phyloP scores from a whole-genome alignment of 1,140 invertebrate species.

The Lepidotrigona ventralis region DNA sequence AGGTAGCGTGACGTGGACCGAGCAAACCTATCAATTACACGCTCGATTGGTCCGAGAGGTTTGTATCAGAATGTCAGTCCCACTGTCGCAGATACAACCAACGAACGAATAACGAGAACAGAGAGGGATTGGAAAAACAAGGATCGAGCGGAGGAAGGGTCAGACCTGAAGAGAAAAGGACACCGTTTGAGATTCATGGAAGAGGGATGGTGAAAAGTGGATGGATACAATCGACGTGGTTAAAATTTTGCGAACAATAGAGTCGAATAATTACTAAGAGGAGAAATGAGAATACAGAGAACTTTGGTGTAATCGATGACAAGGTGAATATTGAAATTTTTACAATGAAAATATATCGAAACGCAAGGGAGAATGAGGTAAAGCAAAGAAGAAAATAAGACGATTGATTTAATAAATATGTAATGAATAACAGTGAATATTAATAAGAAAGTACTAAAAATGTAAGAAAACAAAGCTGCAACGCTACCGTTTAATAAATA shows the following conservation, averaged over 20 bases:
- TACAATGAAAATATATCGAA: too few species aligned
- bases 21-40: constrained; percentile 37
- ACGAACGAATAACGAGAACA: neutral
- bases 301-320: too few species aligned
- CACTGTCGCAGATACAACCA: constrained; percentile 17
- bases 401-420: too few species aligned
- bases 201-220: neutral
- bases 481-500: too few species aligned
- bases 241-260: neutral
- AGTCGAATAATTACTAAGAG: neutral
- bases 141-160: neutral
- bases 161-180: neutral
- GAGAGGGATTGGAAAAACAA: neutral
- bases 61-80: constrained; percentile 36
- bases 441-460: too few species aligned
- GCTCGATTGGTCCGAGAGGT: constrained; percentile 35
- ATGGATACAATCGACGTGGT: neutral
- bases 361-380: too few species aligned
- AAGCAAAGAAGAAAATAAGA: too few species aligned
- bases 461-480: too few species aligned
- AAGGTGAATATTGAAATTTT: too few species aligned
- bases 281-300: neutral
- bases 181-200: too few species aligned
- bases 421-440: too few species aligned
- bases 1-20: neutral